These are phyloP conservation scores for Argya squamiceps DNA, from an alignment of 2,797 vertebrate species.

Conservation along the genomic window DNA sequence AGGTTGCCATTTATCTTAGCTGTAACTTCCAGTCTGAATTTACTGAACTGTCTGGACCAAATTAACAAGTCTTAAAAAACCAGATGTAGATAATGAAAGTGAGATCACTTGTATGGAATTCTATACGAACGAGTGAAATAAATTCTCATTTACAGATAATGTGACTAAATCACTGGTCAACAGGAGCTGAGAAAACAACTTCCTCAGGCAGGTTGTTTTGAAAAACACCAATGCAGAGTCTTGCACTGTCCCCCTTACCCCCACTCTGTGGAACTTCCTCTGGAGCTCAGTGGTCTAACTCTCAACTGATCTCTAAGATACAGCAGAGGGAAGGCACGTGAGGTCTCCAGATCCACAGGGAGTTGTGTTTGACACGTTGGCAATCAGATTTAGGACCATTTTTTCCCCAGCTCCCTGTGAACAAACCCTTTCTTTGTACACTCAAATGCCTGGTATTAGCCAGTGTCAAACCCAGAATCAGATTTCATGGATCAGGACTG, in stretches of 20 bases:
- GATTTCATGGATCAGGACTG: not conserved
- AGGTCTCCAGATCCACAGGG: not conserved
- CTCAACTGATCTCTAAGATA: not conserved
- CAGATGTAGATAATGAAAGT: not conserved
- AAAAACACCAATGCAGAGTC: not conserved
- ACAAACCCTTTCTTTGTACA: not conserved
- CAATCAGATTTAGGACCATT: not conserved
- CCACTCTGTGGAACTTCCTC: not conserved
- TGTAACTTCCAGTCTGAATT: not conserved
- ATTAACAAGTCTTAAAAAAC: not conserved
- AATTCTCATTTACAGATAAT: not conserved
- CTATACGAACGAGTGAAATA: not conserved
- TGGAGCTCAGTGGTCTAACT: not conserved
- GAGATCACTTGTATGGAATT: not conserved
- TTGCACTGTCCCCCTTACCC: not conserved
- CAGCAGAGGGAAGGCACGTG: not conserved
- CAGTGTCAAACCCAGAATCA: not conserved
- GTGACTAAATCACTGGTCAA: not conserved
- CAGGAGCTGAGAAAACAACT: not conserved
- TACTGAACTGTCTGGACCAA: not conserved
- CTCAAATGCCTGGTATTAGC: not conserved
- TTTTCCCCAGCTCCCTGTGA: not conserved
- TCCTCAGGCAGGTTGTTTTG: not conserved
- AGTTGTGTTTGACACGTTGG: rapidly evolving
- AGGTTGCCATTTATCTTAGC: not conserved